These are phyloP conservation scores for Acanthacorydalis orientalis DNA, from an alignment of 2,888 invertebrate genomes.

Conservation along the genomic window DNA sequence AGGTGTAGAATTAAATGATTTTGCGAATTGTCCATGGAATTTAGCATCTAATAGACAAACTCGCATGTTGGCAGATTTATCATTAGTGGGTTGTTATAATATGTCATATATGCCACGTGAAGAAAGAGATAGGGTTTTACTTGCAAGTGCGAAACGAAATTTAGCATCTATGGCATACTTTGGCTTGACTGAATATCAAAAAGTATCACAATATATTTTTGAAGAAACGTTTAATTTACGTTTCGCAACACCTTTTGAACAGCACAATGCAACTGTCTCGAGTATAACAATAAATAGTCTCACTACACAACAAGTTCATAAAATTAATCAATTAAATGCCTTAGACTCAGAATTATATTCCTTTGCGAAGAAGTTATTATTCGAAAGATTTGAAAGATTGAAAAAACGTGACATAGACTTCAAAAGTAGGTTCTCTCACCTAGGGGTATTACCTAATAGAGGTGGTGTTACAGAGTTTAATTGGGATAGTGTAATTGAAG, in stretches of 20 bases:
- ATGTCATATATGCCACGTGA: slow-evolving; percentile 52
- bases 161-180: slow-evolving; percentile 92
- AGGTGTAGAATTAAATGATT: slow-evolving; percentile 79
- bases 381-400: slow-evolving; percentile 65
- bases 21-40: slow-evolving; percentile 82
- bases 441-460: slow-evolving; percentile 61
- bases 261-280: slow-evolving; percentile 81
- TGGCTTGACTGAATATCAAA: slow-evolving; percentile 90
- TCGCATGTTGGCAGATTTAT: slow-evolving; percentile 91
- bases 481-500: slow-evolving; percentile 72
- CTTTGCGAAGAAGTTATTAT: slow-evolving; percentile 79
- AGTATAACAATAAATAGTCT: slow-evolving; percentile 66
- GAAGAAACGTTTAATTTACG: slow-evolving; percentile 85
- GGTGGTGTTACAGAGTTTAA: slow-evolving; percentile 71
- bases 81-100: slow-evolving; percentile 91
- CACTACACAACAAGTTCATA: slow-evolving; percentile 52
- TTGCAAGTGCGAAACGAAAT: slow-evolving; percentile 91
- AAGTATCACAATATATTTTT: slow-evolving; percentile 82
- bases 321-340: slow-evolving; percentile 64
- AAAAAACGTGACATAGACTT: slow-evolving; percentile 69
- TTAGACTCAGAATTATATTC: slow-evolving; percentile 87
- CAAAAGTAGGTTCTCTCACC: slow-evolving; percentile 63
- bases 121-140: slow-evolving; percentile 69
- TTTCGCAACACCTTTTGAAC: slow-evolving; percentile 79
- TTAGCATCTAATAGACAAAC: slow-evolving; percentile 94